Percentiles rank a stretch among this genome's conserved stretches.
These are phyloP conservation scores for Cremastinae sp. DNA, from an alignment of 2,888 invertebrate species.

Conservation along the genomic window DNA sequence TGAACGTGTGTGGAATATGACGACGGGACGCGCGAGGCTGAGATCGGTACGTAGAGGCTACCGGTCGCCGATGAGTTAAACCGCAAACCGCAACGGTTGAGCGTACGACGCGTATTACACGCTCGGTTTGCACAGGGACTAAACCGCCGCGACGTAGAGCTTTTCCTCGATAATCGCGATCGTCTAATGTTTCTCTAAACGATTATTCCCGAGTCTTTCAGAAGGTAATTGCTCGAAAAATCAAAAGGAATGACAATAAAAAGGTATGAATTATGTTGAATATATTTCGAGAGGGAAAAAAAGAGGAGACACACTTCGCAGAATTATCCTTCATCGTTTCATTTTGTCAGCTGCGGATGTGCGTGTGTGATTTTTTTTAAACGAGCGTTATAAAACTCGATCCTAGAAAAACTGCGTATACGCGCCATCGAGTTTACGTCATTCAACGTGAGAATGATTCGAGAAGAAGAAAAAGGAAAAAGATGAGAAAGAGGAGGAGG, in stretches of 20 bases:
- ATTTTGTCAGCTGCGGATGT: too few species aligned
- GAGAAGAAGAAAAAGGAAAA: neutral
- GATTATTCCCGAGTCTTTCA: neutral
- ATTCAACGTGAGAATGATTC: constrained; percentile 17
- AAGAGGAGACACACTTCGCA: too few species aligned
- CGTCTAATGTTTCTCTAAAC: constrained; percentile 15
- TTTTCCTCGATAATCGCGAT: constrained; percentile 44
- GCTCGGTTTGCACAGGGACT: constrained; percentile 6
- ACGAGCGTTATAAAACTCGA: neutral
- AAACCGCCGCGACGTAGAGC: constrained; percentile 21
- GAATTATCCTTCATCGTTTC: too few species aligned
- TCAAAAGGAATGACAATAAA: neutral
- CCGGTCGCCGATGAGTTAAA: constrained; percentile 48
- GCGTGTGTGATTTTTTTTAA: neutral
- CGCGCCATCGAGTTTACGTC: constrained; percentile 24
- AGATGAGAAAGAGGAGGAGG: neutral
- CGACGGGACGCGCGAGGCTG: constrained; percentile 36
- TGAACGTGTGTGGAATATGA: constrained; percentile 1
- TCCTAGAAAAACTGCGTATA: constrained; percentile 26
- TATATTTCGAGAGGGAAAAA: too few species aligned
- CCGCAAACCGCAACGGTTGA: constrained; percentile 57
- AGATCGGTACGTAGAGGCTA: constrained; percentile 50
- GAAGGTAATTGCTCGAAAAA: neutral
- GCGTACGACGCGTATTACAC: constrained; percentile 43
- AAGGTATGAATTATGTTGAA: neutral